Conservation (phyloP, 2,888 invertebrate species). For the Drosophila conformis region DNA sequence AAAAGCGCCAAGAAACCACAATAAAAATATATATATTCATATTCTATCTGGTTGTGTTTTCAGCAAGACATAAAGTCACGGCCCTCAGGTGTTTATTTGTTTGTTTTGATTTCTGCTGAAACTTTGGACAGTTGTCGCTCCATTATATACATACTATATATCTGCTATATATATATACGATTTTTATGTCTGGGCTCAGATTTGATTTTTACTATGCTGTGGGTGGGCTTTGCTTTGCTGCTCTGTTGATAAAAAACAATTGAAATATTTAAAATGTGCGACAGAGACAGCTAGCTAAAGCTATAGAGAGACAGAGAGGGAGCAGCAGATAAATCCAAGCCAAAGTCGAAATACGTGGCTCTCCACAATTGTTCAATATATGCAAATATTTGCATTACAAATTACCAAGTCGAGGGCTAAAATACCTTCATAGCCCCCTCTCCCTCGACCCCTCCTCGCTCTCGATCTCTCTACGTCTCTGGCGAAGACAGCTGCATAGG, state of each 20-base stretch:
- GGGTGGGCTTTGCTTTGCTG: constrained; percentile 28
- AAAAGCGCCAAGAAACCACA: constrained; percentile 59
- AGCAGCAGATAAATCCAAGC: constrained; percentile 55
- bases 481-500: constrained; percentile 52
- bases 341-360: constrained; percentile 60
- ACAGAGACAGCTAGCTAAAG: constrained; percentile 5
- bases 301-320: background rate
- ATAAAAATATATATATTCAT: constrained; percentile 13
- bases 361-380: constrained; percentile 61
- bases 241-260: constrained; percentile 56
- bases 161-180: background rate
- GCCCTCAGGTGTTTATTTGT: constrained; percentile 67
- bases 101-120: constrained; percentile 38
- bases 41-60: constrained; percentile 3
- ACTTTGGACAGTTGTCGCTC: constrained; percentile 23
- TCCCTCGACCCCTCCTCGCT: background rate
- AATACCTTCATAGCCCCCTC: background rate
- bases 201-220: constrained; percentile 26
- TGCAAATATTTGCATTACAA: constrained; percentile 78
- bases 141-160: background rate
- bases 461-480: background rate
- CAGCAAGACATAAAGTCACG: constrained; percentile 53
- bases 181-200: background rate
- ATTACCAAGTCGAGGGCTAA: constrained; percentile 63
- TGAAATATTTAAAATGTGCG: constrained; percentile 47